Evolutionary conservation across 2,113 vertebrate species (phyloP).

Genomic region (Peromyscus leucopus): DNA sequence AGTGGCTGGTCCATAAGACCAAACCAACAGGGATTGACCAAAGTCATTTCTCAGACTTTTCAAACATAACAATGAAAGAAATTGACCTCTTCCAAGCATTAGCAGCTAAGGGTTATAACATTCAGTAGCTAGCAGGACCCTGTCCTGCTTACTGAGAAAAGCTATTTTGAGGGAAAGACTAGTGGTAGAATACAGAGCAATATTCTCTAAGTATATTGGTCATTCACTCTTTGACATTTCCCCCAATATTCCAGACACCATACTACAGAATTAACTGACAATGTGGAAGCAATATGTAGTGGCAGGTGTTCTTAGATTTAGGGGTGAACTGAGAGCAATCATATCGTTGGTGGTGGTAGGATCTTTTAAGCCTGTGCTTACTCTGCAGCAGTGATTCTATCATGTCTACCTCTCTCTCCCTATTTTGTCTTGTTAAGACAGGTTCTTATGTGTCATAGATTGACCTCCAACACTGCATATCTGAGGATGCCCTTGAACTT

Average conservation of each 20-base stretch:
- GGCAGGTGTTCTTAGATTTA: slow-evolving; percentile 72
- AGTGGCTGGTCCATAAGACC: background rate
- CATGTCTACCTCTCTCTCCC: background rate
- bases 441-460: background rate
- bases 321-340: slow-evolving; percentile 57
- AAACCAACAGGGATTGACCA: background rate
- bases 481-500: background rate
- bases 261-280: slow-evolving; percentile 45
- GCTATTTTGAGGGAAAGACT: background rate
- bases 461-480: background rate
- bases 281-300: background rate
- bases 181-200: background rate
- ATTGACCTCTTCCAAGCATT: background rate
- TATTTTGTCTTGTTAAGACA: background rate
- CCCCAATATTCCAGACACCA: background rate
- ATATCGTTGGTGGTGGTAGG: background rate
- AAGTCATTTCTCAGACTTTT: background rate
- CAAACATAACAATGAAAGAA: background rate
- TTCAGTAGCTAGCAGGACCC: background rate
- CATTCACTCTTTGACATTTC: background rate
- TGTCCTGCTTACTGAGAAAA: background rate
- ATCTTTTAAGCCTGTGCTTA: background rate
- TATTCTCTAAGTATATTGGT: no score
- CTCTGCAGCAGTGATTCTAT: background rate
- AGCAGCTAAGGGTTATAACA: background rate